Conservation (phyloP, 2,113 vertebrate genomes). For the Neodon shergylaensis region DNA sequence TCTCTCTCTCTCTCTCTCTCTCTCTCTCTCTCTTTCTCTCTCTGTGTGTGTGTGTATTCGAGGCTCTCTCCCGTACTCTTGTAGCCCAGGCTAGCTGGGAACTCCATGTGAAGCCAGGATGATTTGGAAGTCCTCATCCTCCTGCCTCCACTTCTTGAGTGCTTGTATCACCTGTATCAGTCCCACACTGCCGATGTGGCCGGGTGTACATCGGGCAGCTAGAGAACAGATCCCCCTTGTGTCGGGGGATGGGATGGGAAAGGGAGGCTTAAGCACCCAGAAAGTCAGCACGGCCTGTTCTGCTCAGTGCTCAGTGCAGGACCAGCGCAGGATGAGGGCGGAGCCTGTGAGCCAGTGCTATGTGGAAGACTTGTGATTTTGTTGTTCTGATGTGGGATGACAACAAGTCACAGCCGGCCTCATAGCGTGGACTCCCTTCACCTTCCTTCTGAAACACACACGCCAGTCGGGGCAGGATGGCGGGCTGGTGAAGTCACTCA, state of each 20-base stretch:
- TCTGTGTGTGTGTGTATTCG: too few relatives aligned
- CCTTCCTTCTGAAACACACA: neutral
- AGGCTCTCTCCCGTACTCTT: neutral
- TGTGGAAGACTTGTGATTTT: constrained; percentile 96
- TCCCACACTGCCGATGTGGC: neutral
- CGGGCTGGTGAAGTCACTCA: too few relatives aligned
- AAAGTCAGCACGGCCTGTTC: fast-evolving
- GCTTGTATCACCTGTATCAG: neutral
- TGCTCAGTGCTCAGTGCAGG: neutral
- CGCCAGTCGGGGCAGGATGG: too few relatives aligned
- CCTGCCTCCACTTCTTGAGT: neutral
- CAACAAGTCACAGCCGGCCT: constrained; percentile 93
- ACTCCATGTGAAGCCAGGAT: neutral
- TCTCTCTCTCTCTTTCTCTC: too few relatives aligned
- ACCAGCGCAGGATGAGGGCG: neutral
- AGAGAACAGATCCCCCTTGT: neutral
- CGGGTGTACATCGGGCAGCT: neutral
- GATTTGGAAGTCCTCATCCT: neutral
- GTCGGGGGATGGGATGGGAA: neutral
- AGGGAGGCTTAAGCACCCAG: too few relatives aligned
- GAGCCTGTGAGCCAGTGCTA: constrained; percentile 83
- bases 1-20: too few relatives aligned
- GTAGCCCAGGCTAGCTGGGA: neutral
- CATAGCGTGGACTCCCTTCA: constrained; percentile 78
- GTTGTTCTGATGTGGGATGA: constrained; percentile 88